Evolutionary conservation across 2,797 vertebrate species (phyloP).

Genomic region (Pristis pectinata): DNA sequence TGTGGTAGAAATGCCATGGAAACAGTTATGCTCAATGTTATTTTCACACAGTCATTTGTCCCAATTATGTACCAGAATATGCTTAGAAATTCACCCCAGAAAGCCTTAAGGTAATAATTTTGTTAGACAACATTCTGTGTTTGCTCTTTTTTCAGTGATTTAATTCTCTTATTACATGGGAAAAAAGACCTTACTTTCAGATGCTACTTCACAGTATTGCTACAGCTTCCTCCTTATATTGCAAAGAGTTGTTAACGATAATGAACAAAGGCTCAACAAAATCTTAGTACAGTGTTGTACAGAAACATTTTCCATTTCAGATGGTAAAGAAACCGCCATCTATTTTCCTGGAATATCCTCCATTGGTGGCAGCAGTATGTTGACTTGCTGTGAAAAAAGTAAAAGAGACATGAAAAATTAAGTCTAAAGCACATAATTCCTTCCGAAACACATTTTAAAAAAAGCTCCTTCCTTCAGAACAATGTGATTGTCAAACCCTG

Average conservation of each 20-base stretch:
- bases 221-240: background rate
- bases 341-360: constrained; percentile 61
- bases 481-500: background rate
- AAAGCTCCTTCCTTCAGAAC: background rate
- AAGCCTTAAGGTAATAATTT: background rate
- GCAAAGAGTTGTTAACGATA: background rate
- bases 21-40: background rate
- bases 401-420: background rate
- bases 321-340: constrained; percentile 61
- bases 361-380: constrained; percentile 60
- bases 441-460: background rate
- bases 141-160: constrained; percentile 9
- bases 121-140: background rate
- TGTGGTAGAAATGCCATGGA: background rate
- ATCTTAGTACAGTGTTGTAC: background rate
- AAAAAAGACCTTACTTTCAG: background rate
- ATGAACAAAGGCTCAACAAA: background rate
- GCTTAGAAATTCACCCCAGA: background rate
- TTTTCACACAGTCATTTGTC: background rate
- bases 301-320: constrained; percentile 38
- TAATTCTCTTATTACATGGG: background rate
- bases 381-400: constrained; percentile 55
- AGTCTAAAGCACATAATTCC: background rate
- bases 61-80: background rate
- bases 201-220: background rate